phyloP scores from a whole-genome alignment of 2,888 invertebrate species.

The Microctonus hyperodae region DNA sequence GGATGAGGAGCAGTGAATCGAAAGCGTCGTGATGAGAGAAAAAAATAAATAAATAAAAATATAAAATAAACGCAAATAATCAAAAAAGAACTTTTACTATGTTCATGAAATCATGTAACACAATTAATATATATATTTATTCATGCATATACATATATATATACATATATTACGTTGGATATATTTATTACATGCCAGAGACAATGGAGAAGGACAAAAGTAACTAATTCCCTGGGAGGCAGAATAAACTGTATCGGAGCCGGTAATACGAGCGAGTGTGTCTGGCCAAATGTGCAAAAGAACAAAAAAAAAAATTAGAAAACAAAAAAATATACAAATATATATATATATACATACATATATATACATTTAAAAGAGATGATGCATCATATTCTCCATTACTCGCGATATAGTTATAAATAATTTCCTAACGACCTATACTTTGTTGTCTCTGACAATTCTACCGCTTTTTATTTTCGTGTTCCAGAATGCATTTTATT shows the following conservation, averaged over 20 bases:
- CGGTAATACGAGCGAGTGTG: constrained; percentile 8
- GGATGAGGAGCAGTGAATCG: constrained; percentile 23
- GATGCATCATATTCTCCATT: constrained; percentile 20
- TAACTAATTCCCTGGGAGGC: constrained; percentile 29
- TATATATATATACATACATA: no score
- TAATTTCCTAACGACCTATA: constrained; percentile 34
- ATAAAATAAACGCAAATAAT: constrained; percentile 20
- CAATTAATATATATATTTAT: no score
- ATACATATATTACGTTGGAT: neutral
- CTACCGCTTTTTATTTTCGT: constrained; percentile 17
- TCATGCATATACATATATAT: no score
- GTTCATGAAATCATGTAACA: constrained; percentile 1
- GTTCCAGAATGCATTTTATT: constrained; percentile 12
- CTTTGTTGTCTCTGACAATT: constrained; percentile 30
- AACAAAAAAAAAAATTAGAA: neutral
- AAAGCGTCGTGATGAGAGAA: constrained; percentile 5
- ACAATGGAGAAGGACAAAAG: constrained; percentile 5
- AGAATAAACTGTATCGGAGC: constrained; percentile 38
- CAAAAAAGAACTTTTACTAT: neutral
- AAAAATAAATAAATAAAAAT: neutral
- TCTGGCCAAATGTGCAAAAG: neutral
- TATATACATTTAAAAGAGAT: constrained; percentile 17
- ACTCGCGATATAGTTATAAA: constrained; percentile 31
- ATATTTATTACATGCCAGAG: neutral
- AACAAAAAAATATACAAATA: neutral